Percentiles rank a stretch among this genome's conserved stretches.
These are phyloP conservation scores for Lordiphosa andalusiaca DNA, from an alignment of 2,888 invertebrate species.

Conservation along the genomic window DNA sequence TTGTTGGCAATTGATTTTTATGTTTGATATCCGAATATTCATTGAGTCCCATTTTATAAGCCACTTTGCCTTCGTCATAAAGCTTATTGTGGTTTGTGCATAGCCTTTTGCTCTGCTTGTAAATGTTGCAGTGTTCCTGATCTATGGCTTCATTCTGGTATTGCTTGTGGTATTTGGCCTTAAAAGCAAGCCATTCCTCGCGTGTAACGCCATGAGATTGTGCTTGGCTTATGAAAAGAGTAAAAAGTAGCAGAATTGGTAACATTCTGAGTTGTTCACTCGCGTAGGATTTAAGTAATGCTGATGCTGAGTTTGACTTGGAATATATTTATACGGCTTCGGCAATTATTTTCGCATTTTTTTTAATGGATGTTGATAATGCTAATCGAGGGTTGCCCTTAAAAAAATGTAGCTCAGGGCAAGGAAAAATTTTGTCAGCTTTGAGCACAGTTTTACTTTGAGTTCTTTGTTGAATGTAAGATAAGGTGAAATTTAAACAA, in stretches of 20 bases:
- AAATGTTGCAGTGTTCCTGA: background rate
- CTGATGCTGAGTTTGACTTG: too few relatives aligned
- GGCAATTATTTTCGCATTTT: background rate
- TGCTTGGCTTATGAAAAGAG: conserved; percentile 28
- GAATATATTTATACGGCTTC: too few relatives aligned
- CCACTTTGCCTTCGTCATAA: conserved; percentile 3
- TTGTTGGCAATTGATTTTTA: background rate
- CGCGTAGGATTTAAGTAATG: too few relatives aligned
- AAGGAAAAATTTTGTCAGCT: too few relatives aligned
- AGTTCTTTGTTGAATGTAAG: too few relatives aligned
- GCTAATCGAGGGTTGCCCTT: too few relatives aligned
- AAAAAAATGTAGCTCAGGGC: too few relatives aligned
- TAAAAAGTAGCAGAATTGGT: too few relatives aligned
- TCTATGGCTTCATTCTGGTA: background rate
- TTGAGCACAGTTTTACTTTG: too few relatives aligned
- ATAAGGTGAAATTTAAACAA: too few relatives aligned
- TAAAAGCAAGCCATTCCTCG: conserved; percentile 3
- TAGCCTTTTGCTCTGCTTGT: background rate
- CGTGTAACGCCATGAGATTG: background rate
- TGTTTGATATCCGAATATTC: conserved; percentile 18
- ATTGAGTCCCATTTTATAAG: conserved; percentile 14
- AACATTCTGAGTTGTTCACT: too few relatives aligned
- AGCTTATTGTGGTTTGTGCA: conserved; percentile 5
- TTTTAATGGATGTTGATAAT: background rate
- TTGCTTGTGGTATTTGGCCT: background rate